Evolutionary conservation across 2,888 invertebrate species (phyloP), one percentile per base, ranked within the genome.

Genomic region (Entomobrya proxima): DNA sequence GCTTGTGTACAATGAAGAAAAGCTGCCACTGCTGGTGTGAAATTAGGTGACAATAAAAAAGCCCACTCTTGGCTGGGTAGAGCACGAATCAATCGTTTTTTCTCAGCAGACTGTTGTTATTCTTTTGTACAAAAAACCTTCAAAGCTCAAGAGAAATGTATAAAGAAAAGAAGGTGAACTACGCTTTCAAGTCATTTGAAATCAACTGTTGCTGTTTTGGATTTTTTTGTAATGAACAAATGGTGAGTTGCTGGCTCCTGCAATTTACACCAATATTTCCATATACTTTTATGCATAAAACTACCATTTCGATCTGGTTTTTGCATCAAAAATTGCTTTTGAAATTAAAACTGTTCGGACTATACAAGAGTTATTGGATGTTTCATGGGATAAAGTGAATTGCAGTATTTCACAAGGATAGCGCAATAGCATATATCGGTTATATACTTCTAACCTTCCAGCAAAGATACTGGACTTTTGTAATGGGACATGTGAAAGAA

Each of bases 41-140:
- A 84, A 84, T 78, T 84, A 84, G 84, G 84, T 84, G 84, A 84
- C 84, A 84, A 84, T 84, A 67, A 84, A 84, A 74, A 76, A 47
- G 27, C 44, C 52, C 21, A 72, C 27, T 77, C 84, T 72, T 84
- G 58, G 84, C 50, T 84, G 84, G 84, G 55, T 77, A 78, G 72
- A 69, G 55, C 84, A 84, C 84, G 84, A 84, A 84, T 84, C 77
- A 78, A 84, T 78, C 76, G 35, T 76, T 64, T 58, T 76, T 24
- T 64, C 82, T 47, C 75, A 82, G 40, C 35, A 58, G 24, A 24
- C 18, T 9, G n/a, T n/a, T n/a, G n/a, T n/a, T n/a, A n/a, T n/a
- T 27, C 3, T 24, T 44, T 55, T 24, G 55, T 69, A 69, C 18
- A 52, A 6, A 55, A 77, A 7, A 40, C 7, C n/a, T n/a, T n/a